Evolutionary conservation across 2,113 vertebrate species (phyloP), one percentile per base, ranked within the genome.

Genomic region (Onychostruthus taczanowskii): DNA sequence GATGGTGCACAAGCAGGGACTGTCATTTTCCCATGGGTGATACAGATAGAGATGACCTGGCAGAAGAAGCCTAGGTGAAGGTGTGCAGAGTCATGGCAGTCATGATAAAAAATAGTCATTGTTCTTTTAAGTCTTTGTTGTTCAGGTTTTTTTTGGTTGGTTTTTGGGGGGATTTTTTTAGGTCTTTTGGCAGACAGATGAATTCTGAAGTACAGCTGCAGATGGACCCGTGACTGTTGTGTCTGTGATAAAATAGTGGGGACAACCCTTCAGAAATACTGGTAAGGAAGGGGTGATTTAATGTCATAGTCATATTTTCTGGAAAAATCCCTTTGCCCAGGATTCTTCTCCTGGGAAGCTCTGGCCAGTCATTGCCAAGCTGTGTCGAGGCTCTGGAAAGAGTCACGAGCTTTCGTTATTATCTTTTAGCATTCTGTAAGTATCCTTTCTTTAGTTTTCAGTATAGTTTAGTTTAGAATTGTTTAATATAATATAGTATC

Each of bases 81-180:
- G 8, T 50, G 50, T 0, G 0, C 37, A 69, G 37, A 1, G 1
- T 23, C 22, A 4, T 2, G 11, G 4, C 13, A 31, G 24, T 9
- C 18, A 35, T 19, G 9, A 33, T 4, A 24, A 58, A 47, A 76
- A 33, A 1, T 0, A 66, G 2, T 10, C 11, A 2, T 39, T 76
- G 39, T 1, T 72, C 19, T 75, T 28, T 18, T 11, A 44, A 27
- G 5, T 46, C 16, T 43, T 41, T 28, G 26, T 19, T 62, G 13
- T 41, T 83, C 7, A 15, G 12, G 13, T 2, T 5, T 30, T 22
- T 31, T 35, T 52, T 15, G 1, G 30, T 15, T 26, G 13, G 3
- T 9, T 27, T 43, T 6, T 2, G 2, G 20, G 3, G 1, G 9
- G 0, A 2, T 13, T 33, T 75, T 75, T 66, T 39, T 24, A 68